Evolutionary conservation across 2,113 vertebrate species (phyloP).

Genomic region (Morphnarchus princeps): DNA sequence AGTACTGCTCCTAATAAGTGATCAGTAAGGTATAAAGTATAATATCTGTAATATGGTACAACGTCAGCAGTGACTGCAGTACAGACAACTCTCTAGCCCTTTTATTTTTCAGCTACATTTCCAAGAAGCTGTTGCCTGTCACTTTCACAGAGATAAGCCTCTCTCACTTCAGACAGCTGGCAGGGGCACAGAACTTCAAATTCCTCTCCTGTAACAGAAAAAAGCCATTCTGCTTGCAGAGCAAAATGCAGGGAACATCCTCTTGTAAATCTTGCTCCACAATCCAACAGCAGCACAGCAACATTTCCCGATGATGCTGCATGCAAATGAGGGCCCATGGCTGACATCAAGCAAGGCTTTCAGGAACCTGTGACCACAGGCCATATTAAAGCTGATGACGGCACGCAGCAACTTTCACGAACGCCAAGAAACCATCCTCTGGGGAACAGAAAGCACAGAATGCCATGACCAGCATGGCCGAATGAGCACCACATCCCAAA

Average conservation of each 20-base stretch:
- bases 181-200: background rate
- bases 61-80: background rate
- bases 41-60: background rate
- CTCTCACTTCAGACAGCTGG: background rate
- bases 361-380: background rate
- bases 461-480: background rate
- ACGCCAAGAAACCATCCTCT: background rate
- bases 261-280: background rate
- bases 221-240: background rate
- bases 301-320: background rate
- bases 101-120: background rate
- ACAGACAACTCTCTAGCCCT: background rate
- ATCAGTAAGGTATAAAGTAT: background rate
- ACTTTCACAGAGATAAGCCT: background rate
- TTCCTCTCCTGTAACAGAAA: background rate
- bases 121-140: background rate
- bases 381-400: too few relatives aligned
- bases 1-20: background rate
- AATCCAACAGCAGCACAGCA: background rate
- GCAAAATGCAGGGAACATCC: background rate
- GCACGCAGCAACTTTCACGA: background rate
- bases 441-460: background rate
- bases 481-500: background rate
- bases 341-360: background rate
- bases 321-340: background rate